These are phyloP conservation scores for Sturnira hondurensis DNA, from an alignment of 2,113 vertebrate species.

Conservation along the genomic window DNA sequence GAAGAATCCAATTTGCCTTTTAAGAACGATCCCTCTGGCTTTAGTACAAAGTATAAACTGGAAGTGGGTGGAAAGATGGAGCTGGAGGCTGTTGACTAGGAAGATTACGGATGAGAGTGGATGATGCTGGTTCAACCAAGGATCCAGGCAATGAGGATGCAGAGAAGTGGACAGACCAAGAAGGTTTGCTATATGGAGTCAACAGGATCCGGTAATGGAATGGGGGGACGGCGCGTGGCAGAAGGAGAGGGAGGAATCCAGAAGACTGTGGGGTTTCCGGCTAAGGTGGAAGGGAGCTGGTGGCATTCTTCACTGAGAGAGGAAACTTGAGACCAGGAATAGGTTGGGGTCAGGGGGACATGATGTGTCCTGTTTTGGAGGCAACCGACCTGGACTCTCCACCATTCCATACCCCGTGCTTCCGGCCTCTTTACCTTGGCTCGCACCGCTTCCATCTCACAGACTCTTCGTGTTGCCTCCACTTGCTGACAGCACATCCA, in stretches of 20 bases:
- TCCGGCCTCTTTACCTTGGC: background rate
- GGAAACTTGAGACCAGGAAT: background rate
- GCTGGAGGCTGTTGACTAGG: background rate
- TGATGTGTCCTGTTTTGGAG: background rate
- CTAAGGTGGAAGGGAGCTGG: background rate
- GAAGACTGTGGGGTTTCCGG: background rate
- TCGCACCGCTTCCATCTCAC: background rate
- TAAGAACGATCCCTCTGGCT: background rate
- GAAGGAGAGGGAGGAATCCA: background rate
- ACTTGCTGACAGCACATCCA: background rate
- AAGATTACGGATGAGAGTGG: background rate
- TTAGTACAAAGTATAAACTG: background rate
- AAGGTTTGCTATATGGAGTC: background rate
- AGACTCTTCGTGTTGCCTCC: background rate
- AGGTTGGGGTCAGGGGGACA: background rate
- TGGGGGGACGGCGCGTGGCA: fast-evolving
- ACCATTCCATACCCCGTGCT: background rate
- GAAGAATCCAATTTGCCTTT: background rate
- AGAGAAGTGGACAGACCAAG: background rate
- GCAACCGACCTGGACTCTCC: background rate
- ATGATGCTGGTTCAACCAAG: background rate
- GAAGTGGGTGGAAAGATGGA: background rate
- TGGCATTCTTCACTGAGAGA: background rate
- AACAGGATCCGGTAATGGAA: background rate
- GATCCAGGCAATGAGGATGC: background rate